Conservation (phyloP, 1,140 invertebrate genomes). For the Steinernema khuongi region DNA sequence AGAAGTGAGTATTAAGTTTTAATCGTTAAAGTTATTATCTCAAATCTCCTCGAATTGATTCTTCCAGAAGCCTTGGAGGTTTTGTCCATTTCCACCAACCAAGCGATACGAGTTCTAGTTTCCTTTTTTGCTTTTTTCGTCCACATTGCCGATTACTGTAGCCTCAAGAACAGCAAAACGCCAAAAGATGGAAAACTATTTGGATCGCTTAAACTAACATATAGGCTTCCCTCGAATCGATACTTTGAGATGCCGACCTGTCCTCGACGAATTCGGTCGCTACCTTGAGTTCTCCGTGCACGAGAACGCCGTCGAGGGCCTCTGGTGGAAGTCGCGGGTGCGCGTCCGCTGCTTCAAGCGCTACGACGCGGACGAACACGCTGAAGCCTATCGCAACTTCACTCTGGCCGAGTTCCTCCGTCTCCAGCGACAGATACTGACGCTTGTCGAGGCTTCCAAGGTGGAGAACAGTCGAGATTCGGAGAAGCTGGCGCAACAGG, state of each 20-base stretch:
- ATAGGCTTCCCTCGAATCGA: too few species aligned
- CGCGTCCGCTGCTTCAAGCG: neutral
- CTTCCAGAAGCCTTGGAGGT: too few species aligned
- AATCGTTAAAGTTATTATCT: neutral
- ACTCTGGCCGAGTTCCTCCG: neutral
- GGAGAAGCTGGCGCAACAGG: neutral
- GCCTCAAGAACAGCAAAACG: too few species aligned
- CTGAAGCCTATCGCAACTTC: neutral
- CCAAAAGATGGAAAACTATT: too few species aligned
- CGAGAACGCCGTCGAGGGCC: neutral
- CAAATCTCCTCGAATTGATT: too few species aligned
- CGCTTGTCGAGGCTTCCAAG: neutral
- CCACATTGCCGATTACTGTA: too few species aligned
- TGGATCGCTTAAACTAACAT: too few species aligned
- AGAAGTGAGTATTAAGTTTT: neutral
- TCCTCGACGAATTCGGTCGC: constrained; percentile 3
- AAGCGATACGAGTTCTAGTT: too few species aligned
- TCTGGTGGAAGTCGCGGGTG: constrained; percentile 1
- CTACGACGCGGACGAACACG: neutral
- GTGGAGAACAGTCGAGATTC: neutral
- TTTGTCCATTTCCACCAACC: too few species aligned
- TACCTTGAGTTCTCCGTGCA: neutral
- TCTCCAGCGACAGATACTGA: neutral
- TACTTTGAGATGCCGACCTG: neutral
- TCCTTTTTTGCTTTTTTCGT: too few species aligned